Conservation (phyloP, 2,113 vertebrate species). For the Petrocephalus zakoni region DNA sequence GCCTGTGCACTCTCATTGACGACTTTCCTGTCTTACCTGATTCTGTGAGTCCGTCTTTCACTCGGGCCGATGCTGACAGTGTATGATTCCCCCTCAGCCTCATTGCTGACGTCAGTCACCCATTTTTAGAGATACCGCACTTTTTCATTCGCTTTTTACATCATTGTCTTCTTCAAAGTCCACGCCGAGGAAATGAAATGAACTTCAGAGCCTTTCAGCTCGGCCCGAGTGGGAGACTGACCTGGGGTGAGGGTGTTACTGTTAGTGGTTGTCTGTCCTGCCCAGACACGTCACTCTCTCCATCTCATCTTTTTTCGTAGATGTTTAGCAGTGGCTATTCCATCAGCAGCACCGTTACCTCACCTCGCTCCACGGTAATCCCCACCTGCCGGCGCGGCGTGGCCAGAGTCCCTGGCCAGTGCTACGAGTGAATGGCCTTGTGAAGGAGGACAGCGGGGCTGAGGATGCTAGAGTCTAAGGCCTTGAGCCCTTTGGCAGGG, state of each 20-base stretch:
- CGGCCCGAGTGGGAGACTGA: background rate
- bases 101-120: too few species aligned
- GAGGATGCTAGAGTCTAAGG: background rate
- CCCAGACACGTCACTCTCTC: background rate
- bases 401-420: background rate
- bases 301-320: slow-evolving; percentile 63
- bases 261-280: background rate
- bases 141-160: background rate
- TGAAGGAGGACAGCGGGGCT: background rate
- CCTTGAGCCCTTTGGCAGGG: background rate
- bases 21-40: background rate
- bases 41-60: background rate
- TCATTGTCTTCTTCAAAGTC: background rate
- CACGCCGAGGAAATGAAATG: background rate
- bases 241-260: background rate
- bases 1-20: background rate
- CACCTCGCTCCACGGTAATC: slow-evolving; percentile 81
- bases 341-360: slow-evolving; percentile 67
- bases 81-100: background rate
- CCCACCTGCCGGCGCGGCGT: background rate
- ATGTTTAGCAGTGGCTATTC: slow-evolving; percentile 71
- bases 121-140: background rate
- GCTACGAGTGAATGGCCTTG: background rate
- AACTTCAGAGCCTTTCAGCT: background rate
- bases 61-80: background rate